Conservation (phyloP, 2,113 vertebrate genomes). For the Gymnarchus niloticus region DNA sequence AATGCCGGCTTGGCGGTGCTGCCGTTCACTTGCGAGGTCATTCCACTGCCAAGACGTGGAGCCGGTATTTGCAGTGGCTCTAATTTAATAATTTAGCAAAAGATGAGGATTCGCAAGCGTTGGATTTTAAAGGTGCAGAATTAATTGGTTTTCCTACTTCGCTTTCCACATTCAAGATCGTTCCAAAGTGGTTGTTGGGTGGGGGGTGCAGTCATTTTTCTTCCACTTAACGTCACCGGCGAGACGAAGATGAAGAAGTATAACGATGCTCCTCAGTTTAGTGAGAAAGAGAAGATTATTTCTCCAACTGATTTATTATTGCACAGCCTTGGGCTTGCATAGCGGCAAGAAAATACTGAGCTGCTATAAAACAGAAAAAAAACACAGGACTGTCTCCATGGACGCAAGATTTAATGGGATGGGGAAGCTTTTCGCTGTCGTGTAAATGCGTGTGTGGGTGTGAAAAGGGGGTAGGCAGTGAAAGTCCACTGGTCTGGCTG, state of each 20-base stretch:
- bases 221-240: constrained; percentile 46
- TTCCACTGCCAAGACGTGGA: constrained; percentile 14
- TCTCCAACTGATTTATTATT: constrained; percentile 38
- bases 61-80: constrained; percentile 27
- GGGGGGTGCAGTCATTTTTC: constrained; percentile 42
- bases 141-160: constrained; percentile 50
- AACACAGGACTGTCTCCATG: not conserved
- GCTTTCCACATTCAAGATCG: too few relatives aligned
- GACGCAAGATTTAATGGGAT: not conserved
- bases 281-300: constrained; percentile 28
- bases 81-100: constrained; percentile 43
- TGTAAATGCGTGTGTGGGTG: not conserved
- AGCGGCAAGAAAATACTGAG: constrained; percentile 18
- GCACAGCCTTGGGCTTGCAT: constrained; percentile 35
- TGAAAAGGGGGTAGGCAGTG: not conserved
- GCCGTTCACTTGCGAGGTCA: constrained; percentile 38
- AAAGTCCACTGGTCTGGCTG: not conserved
- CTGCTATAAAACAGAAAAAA: constrained; percentile 9
- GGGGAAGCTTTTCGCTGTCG: not conserved
- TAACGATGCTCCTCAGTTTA: constrained; percentile 33
- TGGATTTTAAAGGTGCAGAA: constrained; percentile 44
- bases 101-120: constrained; percentile 38
- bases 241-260: constrained; percentile 37
- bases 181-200: constrained; percentile 34
- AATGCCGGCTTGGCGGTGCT: not conserved